Percentiles rank a stretch among this genome's conserved stretches.
phyloP scores from a whole-genome alignment of 1,140 invertebrate genomes.

The Bombus terrestris region DNA sequence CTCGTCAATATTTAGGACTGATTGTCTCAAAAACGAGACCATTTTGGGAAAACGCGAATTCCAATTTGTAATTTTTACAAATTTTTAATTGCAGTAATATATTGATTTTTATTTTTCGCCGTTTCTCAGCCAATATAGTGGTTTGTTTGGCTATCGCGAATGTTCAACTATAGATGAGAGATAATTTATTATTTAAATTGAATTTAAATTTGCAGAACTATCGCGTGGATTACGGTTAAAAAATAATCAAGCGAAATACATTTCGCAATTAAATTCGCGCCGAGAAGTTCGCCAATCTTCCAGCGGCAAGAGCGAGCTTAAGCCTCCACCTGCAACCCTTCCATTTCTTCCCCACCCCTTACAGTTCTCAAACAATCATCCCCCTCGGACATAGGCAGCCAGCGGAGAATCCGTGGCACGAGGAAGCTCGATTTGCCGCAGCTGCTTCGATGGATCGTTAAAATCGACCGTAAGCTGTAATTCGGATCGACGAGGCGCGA shows the following conservation, averaged over 20 bases:
- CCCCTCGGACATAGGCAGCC: conserved; percentile 20
- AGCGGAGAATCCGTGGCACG: conserved; percentile 20
- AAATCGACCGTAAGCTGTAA: conserved; percentile 49
- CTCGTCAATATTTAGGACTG: too few relatives aligned
- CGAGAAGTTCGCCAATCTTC: conserved; percentile 19
- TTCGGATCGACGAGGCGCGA: conserved; percentile 48
- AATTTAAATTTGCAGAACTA: background rate
- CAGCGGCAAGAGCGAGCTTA: background rate
- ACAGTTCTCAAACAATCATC: conserved; percentile 18
- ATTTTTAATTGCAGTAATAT: background rate
- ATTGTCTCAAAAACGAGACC: too few relatives aligned
- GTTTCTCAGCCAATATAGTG: background rate
- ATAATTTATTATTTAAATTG: background rate
- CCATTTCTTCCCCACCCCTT: background rate
- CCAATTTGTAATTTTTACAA: too few relatives aligned
- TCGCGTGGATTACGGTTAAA: background rate
- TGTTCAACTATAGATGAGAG: background rate
- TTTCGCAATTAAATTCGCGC: background rate
- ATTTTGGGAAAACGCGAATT: too few relatives aligned
- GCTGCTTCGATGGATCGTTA: conserved; percentile 51
- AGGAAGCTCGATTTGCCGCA: conserved; percentile 47
- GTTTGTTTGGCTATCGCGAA: background rate
- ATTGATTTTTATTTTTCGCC: background rate
- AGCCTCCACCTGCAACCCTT: conserved; percentile 32
- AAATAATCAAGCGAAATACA: background rate